phyloP scores from a whole-genome alignment of 2,797 vertebrate species.

The Muscicapa striata region DNA sequence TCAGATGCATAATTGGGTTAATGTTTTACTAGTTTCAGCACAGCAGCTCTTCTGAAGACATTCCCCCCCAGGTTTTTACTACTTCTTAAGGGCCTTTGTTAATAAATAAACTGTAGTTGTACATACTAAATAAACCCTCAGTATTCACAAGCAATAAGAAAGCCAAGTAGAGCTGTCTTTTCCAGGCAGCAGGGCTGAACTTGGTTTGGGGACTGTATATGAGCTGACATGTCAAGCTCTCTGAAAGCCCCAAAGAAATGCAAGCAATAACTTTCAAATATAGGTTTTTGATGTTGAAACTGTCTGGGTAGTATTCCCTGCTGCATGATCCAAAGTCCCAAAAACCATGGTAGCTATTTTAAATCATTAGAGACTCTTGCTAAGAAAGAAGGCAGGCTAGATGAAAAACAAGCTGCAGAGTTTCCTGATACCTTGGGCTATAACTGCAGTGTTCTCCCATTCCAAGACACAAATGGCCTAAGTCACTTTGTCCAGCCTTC shows the following conservation, averaged over 20 bases:
- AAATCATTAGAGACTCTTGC: not conserved
- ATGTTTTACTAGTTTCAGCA: constrained; percentile 41
- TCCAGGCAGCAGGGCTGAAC: constrained; percentile 64
- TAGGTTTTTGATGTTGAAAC: constrained; percentile 59
- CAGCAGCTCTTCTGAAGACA: constrained; percentile 56
- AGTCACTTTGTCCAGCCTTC: constrained; percentile 45
- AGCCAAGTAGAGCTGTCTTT: constrained; percentile 68
- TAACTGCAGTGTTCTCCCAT: constrained; percentile 20
- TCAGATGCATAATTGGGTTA: constrained; percentile 58
- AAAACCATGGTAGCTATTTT: constrained; percentile 20
- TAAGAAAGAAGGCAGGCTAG: constrained; percentile 43
- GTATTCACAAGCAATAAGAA: constrained; percentile 84
- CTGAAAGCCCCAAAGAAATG: constrained; percentile 66
- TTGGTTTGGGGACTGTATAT: constrained; percentile 68
- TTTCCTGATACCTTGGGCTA: not conserved
- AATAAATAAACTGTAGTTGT: constrained; percentile 69
- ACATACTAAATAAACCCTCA: constrained; percentile 74
- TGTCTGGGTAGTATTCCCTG: constrained; percentile 42
- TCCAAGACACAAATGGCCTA: constrained; percentile 65
- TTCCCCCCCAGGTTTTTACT: constrained; percentile 44
- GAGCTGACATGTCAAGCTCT: constrained; percentile 67
- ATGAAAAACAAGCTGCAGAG: constrained; percentile 19
- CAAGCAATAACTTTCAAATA: constrained; percentile 80
- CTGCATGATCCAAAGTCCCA: constrained; percentile 62
- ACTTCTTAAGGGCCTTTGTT: constrained; percentile 73